Conservation (phyloP, 2,797 vertebrate genomes). For the Anguilla obscura region DNA sequence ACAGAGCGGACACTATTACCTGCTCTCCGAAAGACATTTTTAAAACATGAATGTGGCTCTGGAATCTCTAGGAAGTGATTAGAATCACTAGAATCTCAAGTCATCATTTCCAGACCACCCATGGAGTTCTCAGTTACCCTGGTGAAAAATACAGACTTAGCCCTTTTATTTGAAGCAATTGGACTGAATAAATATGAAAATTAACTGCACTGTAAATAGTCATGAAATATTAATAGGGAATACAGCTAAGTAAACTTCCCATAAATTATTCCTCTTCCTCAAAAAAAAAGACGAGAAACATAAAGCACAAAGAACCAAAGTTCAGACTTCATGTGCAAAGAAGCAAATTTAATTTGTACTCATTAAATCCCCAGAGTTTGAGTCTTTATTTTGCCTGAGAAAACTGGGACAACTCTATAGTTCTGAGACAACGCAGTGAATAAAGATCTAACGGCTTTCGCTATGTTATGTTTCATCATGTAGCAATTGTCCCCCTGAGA, state of each 20-base stretch:
- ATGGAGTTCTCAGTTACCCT: neutral
- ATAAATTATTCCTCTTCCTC: neutral
- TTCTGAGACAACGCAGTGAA: neutral
- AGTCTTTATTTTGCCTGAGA: neutral
- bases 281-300: neutral
- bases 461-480: conserved; percentile 26
- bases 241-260: neutral
- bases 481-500: conserved; percentile 16
- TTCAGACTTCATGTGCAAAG: neutral
- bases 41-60: neutral
- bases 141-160: neutral
- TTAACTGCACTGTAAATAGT: neutral
- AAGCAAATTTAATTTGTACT: neutral
- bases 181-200: neutral
- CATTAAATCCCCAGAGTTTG: neutral
- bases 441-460: neutral
- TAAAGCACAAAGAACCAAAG: neutral
- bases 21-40: neutral
- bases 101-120: neutral
- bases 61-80: neutral
- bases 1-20: conserved; percentile 15
- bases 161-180: neutral
- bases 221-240: neutral
- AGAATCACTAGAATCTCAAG: neutral
- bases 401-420: conserved; percentile 13